A percentile compares a stretch with the other conserved stretches of the same genome.
These are phyloP conservation scores for Camelus dromedarius DNA, from an alignment of 2,113 vertebrate genomes.

Conservation along the genomic window DNA sequence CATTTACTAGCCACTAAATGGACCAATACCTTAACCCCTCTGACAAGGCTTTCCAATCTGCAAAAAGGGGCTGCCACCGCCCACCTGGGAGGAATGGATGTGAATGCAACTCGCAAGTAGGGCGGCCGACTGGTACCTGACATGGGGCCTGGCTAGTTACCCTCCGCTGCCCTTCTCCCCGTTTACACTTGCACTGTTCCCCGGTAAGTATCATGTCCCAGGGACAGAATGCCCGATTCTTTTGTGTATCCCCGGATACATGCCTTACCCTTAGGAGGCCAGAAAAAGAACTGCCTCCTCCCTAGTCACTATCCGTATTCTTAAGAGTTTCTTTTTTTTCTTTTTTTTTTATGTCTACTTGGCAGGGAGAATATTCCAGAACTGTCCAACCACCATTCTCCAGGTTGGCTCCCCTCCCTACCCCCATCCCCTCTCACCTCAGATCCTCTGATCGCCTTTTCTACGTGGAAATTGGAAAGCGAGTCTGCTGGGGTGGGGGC, in stretches of 20 bases:
- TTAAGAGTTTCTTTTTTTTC: background rate
- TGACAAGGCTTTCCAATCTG: background rate
- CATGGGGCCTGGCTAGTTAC: background rate
- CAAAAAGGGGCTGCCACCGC: background rate
- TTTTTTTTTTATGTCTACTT: background rate
- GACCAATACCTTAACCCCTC: background rate
- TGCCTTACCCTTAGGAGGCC: background rate
- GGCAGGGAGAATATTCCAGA: background rate
- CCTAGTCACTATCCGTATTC: background rate
- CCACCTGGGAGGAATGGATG: rapidly evolving
- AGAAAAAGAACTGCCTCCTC: background rate
- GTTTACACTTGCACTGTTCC: background rate
- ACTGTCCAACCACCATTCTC: background rate
- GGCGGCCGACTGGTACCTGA: background rate
- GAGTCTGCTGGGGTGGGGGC: background rate
- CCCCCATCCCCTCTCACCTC: background rate
- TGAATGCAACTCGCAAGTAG: rapidly evolving
- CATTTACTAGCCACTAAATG: background rate
- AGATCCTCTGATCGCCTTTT: background rate
- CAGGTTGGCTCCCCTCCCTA: background rate
- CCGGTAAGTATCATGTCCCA: background rate
- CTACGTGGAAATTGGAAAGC: background rate
- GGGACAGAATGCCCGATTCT: too few relatives aligned
- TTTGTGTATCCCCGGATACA: rapidly evolving
- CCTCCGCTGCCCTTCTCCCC: rapidly evolving